Evolutionary conservation across 2,113 vertebrate species (phyloP).

Genomic region (Aix galericulata): DNA sequence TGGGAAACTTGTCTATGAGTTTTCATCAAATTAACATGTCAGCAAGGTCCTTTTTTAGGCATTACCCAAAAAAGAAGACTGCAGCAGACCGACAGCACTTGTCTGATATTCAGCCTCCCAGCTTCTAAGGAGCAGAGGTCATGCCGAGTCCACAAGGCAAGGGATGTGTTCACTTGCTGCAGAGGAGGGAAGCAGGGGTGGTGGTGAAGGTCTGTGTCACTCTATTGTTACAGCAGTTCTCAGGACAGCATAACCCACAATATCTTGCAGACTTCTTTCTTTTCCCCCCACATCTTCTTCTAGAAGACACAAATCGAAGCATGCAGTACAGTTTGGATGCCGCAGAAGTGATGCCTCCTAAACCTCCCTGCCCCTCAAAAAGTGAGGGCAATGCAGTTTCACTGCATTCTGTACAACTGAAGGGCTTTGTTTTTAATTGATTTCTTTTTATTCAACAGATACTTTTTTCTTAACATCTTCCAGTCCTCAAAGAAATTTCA

Average conservation of each 20-base stretch:
- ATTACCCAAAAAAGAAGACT: neutral
- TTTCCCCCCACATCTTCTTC: neutral
- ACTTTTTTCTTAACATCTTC: neutral
- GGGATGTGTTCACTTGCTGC: rapidly evolving
- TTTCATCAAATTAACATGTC: neutral
- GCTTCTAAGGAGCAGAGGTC: neutral
- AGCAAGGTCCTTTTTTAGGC: neutral
- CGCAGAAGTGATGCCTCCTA: neutral
- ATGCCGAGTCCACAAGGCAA: rapidly evolving
- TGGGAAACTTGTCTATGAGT: neutral
- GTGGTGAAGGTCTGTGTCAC: neutral
- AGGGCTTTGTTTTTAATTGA: neutral
- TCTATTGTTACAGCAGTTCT: neutral
- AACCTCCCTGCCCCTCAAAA: neutral
- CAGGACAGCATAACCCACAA: neutral
- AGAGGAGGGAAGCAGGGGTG: neutral
- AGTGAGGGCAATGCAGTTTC: neutral
- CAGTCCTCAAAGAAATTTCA: neutral
- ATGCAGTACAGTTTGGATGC: neutral
- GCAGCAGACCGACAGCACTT: neutral
- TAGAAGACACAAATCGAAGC: neutral
- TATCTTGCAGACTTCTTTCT: neutral
- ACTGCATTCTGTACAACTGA: neutral
- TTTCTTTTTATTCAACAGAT: neutral
- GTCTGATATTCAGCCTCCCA: neutral